A percentile compares a stretch with the other conserved stretches of the same genome.
phyloP scores from a whole-genome alignment of 2,888 invertebrate species.

The Heliconius hortense region DNA sequence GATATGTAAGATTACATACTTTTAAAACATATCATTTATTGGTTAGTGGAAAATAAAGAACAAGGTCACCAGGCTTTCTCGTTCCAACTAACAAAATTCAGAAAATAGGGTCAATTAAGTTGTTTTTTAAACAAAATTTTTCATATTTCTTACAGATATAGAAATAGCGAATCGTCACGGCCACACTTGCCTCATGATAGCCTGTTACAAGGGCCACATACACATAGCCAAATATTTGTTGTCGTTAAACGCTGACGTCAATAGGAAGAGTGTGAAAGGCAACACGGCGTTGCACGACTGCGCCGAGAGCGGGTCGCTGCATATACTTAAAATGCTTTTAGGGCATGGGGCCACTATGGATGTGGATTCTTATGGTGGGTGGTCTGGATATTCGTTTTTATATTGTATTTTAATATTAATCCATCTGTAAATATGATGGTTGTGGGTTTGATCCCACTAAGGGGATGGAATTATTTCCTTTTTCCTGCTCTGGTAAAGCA shows the following conservation, averaged over 20 bases:
- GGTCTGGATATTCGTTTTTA: background rate
- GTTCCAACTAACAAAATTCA: no score
- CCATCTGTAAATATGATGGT: background rate
- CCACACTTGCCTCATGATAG: slow-evolving; percentile 99
- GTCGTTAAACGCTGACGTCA: slow-evolving; percentile 93
- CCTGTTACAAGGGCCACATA: slow-evolving; percentile 97
- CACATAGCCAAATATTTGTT: slow-evolving; percentile 95
- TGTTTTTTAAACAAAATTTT: no score
- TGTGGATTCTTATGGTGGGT: slow-evolving; percentile 93
- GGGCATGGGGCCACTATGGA: slow-evolving; percentile 95
- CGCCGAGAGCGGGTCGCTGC: slow-evolving; percentile 96
- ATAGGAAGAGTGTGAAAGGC: slow-evolving; percentile 94
- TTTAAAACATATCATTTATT: no score
- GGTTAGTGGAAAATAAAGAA: no score
- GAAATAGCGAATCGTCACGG: slow-evolving; percentile 97
- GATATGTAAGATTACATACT: no score
- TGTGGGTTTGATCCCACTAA: background rate
- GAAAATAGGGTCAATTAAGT: no score
- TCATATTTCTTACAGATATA: slow-evolving; percentile 85
- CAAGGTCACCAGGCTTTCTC: no score
- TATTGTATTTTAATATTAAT: background rate
- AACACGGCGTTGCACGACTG: slow-evolving; percentile 99
- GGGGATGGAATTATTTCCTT: background rate
- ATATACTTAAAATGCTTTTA: slow-evolving; percentile 94
- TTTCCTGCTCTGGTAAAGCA: background rate